Conservation (phyloP, 2,797 vertebrate genomes). For the Serranus cabrilla region DNA sequence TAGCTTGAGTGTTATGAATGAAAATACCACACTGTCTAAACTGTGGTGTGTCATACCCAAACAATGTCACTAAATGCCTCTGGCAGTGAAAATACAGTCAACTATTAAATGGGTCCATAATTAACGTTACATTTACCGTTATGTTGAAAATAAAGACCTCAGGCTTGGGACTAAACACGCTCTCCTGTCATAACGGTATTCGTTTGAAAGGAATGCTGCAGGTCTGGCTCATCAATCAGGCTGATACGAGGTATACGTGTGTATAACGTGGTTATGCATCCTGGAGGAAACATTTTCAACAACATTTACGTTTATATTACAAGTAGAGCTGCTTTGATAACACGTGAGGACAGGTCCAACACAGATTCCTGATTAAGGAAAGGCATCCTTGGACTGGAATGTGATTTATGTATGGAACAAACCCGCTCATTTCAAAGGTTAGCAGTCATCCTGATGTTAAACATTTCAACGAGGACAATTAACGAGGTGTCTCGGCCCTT, state of each 20-base stretch:
- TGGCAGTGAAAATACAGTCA: slow-evolving; percentile 64
- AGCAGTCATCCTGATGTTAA: slow-evolving; percentile 58
- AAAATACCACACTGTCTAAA: slow-evolving; percentile 74
- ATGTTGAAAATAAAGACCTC: slow-evolving; percentile 69
- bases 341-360: slow-evolving; percentile 25
- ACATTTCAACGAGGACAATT: slow-evolving; percentile 65
- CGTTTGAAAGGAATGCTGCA: slow-evolving; percentile 76
- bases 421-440: slow-evolving; percentile 59
- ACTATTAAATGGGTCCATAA: slow-evolving; percentile 66
- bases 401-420: slow-evolving; percentile 69
- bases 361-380: slow-evolving; percentile 59
- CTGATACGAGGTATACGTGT: slow-evolving; percentile 59
- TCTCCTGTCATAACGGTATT: slow-evolving; percentile 65
- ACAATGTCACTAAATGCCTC: slow-evolving; percentile 69
- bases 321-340: slow-evolving; percentile 35
- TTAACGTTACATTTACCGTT: slow-evolving; percentile 74
- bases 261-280: slow-evolving; percentile 50
- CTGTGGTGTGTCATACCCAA: slow-evolving; percentile 68
- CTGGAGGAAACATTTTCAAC: slow-evolving; percentile 36
- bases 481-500: slow-evolving; percentile 49
- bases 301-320: slow-evolving; percentile 50
- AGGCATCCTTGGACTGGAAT: slow-evolving; percentile 59
- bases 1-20: slow-evolving; percentile 75
- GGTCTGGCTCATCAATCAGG: slow-evolving; percentile 67
- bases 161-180: slow-evolving; percentile 76